Conservation (phyloP, 2,888 invertebrate genomes). For the Scotopteryx bipunctaria region DNA sequence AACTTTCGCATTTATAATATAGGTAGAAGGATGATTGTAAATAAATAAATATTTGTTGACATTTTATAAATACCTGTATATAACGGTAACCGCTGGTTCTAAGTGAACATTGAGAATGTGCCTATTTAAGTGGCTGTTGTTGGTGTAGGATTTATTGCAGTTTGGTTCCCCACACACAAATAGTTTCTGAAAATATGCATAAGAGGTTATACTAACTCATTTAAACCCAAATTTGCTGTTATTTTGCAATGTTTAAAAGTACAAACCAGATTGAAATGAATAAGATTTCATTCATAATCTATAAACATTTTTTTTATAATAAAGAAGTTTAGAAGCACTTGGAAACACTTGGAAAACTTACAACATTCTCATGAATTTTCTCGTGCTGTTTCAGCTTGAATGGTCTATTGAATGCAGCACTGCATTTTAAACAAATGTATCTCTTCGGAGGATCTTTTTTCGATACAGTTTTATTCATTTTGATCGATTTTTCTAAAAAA, state of each 20-base stretch:
- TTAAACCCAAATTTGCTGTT: too few species aligned
- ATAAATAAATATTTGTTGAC: too few species aligned
- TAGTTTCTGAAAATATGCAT: slow-evolving; percentile 72
- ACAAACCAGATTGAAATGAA: too few species aligned
- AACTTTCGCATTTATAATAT: too few species aligned
- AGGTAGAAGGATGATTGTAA: too few species aligned
- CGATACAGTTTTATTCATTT: slow-evolving; percentile 24
- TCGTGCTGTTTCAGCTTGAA: slow-evolving; percentile 82
- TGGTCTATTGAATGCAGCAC: slow-evolving; percentile 75
- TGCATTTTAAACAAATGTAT: slow-evolving; percentile 75
- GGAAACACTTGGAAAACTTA: slow-evolving; percentile 55
- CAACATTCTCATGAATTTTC: slow-evolving; percentile 81
- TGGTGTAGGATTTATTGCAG: slow-evolving; percentile 85
- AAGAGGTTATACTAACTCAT: too few species aligned
- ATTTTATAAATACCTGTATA: slow-evolving; percentile 70
- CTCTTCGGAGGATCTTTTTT: slow-evolving; percentile 43
- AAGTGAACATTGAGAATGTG: slow-evolving; percentile 79
- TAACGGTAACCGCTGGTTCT: slow-evolving; percentile 49
- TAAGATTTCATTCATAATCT: too few species aligned
- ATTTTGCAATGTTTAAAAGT: too few species aligned
- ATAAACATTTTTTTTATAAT: too few species aligned
- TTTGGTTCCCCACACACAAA: slow-evolving; percentile 82
- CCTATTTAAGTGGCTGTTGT: slow-evolving; percentile 84
- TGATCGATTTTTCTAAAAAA: neutral
- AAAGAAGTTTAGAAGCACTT: too few species aligned